Evolutionary conservation across 2,113 vertebrate species (phyloP), one percentile per base, ranked within the genome.

Genomic region (Entelurus aequoreus): DNA sequence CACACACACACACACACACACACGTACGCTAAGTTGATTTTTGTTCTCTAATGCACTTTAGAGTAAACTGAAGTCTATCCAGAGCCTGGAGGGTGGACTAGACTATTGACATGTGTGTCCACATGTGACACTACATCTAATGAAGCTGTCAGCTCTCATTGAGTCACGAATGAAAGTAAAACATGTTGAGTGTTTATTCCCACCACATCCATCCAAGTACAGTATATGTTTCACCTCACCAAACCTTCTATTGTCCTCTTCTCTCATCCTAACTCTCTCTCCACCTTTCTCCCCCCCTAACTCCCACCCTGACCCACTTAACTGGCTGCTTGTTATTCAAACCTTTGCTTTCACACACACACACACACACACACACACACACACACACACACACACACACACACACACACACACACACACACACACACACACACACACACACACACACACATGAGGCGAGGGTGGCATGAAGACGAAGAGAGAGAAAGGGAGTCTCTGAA

Each of bases 241-340:
- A 54, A 64, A 21, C 66, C 64, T 74, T 63, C 67, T 78, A 81
- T 84, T 80, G 81, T 84, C 79, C 80, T 82, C 84, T 70, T 79
- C 81, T 80, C 76, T 84, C 84, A 92, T 84, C 83, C 75, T 79
- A 78, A 87, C n/a, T n/a, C 81, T 83, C 83, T 81, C 79, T 72
- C 71, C 78, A 72, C 76, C 60, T 61, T 75, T 66, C 71, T 71
- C 70, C 78, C 76, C n/a, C 59, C 86, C 72, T 80, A 78, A 70
- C 73, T 67, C 87, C 89, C 89, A 96, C 94, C 93, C 94, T 97
- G 95, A 98, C 95, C 94, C 94, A 97, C 90, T 97, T 97, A 95
- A 91, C 89, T 90, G 89, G 92, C 94, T 95, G 94, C 93, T 96
- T 96, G 94, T 96, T 94, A 96, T 97, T 95, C 94, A 94, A 88